A percentile compares a stretch with the other conserved stretches of the same genome.
Conservation (phyloP, 2,797 vertebrate genomes). For the Chromis chromis region DNA sequence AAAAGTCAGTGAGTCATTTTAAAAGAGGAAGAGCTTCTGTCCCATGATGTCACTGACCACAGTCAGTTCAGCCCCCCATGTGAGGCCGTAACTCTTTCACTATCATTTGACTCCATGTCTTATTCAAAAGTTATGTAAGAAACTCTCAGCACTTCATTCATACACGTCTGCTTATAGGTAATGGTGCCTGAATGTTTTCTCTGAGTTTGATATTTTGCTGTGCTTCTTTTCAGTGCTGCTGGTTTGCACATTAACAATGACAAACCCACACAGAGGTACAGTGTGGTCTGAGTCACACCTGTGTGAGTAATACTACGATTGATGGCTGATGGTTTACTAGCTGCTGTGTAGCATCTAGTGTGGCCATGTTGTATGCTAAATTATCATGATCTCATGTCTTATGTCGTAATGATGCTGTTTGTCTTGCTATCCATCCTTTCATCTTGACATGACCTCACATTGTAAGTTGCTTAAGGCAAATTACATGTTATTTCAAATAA, state of each 20-base stretch:
- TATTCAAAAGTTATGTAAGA: not conserved
- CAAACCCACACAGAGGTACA: not conserved
- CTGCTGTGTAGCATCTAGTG: not conserved
- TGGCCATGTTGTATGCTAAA: not conserved
- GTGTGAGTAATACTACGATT: not conserved
- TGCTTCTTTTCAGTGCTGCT: not conserved
- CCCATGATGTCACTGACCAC: constrained; percentile 84
- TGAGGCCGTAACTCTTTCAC: constrained; percentile 24
- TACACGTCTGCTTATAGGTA: not conserved
- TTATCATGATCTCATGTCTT: not conserved
- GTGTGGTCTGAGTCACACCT: not conserved
- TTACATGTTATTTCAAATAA: not conserved
- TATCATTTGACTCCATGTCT: constrained; percentile 4
- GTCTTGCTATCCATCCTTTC: not conserved
- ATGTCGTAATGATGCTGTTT: not conserved
- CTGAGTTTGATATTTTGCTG: not conserved
- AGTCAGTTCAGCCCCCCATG: constrained; percentile 44
- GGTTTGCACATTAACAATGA: not conserved
- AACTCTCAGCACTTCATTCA: not conserved
- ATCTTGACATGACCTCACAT: not conserved
- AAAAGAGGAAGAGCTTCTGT: constrained; percentile 89
- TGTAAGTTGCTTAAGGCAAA: not conserved
- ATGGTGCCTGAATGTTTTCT: not conserved
- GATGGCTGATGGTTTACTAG: not conserved
- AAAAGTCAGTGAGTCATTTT: constrained; percentile 62